Conservation (phyloP, 2,797 vertebrate genomes). For the Gadopsis marmoratus region DNA sequence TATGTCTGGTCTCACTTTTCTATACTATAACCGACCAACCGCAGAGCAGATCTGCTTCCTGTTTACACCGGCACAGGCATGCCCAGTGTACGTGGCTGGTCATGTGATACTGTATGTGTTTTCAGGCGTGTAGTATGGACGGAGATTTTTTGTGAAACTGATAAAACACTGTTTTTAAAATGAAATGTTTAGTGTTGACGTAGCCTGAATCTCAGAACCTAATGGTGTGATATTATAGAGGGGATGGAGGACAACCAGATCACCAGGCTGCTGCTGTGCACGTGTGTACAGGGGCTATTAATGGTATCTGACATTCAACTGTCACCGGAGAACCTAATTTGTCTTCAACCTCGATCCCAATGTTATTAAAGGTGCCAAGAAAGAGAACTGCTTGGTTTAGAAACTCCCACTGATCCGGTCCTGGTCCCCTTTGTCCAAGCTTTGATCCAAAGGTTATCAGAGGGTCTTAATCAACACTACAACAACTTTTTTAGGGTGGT, state of each 20-base stretch:
- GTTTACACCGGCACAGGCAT: too few relatives aligned
- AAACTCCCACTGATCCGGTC: conserved; percentile 20
- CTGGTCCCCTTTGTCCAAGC: conserved; percentile 7
- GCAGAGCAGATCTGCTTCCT: too few relatives aligned
- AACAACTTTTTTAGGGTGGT: neutral
- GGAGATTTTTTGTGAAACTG: too few relatives aligned
- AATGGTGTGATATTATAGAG: neutral
- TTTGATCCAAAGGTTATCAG: conserved; percentile 3
- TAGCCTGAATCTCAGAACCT: conserved; percentile 7
- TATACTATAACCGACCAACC: too few relatives aligned
- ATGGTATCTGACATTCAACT: conserved; percentile 75
- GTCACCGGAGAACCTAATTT: conserved; percentile 75
- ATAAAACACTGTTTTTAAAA: too few relatives aligned
- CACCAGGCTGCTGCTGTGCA: conserved; percentile 21
- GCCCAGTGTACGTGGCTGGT: too few relatives aligned
- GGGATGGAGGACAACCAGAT: conserved; percentile 16
- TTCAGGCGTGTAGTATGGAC: too few relatives aligned
- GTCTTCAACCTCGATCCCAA: conserved; percentile 53
- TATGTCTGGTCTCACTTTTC: too few relatives aligned
- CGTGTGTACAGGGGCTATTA: conserved; percentile 61
- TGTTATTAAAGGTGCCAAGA: conserved; percentile 63
- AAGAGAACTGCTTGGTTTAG: conserved; percentile 34
- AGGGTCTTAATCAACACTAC: neutral
- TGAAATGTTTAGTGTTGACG: too few relatives aligned
- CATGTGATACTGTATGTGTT: too few relatives aligned